Base-by-base conservation (phyloP, 1,140 invertebrate species). In the Stenopsyche tienmushanensis region DNA sequence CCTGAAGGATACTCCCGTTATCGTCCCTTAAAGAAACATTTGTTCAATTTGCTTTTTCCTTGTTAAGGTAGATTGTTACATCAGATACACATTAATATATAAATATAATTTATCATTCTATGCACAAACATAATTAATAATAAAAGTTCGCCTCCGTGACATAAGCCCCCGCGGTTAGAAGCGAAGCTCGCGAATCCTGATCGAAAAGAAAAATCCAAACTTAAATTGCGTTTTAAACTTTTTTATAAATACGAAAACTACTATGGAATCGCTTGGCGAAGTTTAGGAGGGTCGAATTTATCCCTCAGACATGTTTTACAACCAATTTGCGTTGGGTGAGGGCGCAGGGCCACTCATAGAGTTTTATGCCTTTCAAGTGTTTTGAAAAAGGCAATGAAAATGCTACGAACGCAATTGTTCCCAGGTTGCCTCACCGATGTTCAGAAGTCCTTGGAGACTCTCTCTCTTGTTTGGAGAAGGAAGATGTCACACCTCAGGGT, bases 281-380 rank as follows among this genome's bases (percentile, higher is more conserved):
- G n/a, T n/a, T n/a, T n/a, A n/a, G n/a, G n/a, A n/a, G n/a, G n/a
- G n/a, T n/a, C n/a, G n/a, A n/a, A n/a, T n/a, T n/a, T n/a, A n/a
- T n/a, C n/a, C n/a, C n/a, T n/a, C n/a, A n/a, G 54, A 42, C 54
- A 26, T 49, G 57, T 60, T 60, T 60, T 60, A 60, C 57, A 60
- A 47, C 57, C 57, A 60, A 60, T 60, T 60, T 60, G 29, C 57
- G 17, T 1, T 15, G 10, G 53, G 8, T 9, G 1, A 15, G 34
- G 24, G 54, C 3, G 29, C n/a, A 26, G n/a, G 41, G 57, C 9
- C 42, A 44, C 57, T 60, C 57, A 60, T 60, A 34, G 57, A 60
- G 34, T 60, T 60, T 60, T 42, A 42, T 21, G 21, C 10, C 39
- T 25, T 45, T 58, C 55, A 24, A 60, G 57, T 44, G 57, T 60